Evolutionary conservation across 2,113 vertebrate genomes (phyloP).

Genomic region (Macrotis lagotis): DNA sequence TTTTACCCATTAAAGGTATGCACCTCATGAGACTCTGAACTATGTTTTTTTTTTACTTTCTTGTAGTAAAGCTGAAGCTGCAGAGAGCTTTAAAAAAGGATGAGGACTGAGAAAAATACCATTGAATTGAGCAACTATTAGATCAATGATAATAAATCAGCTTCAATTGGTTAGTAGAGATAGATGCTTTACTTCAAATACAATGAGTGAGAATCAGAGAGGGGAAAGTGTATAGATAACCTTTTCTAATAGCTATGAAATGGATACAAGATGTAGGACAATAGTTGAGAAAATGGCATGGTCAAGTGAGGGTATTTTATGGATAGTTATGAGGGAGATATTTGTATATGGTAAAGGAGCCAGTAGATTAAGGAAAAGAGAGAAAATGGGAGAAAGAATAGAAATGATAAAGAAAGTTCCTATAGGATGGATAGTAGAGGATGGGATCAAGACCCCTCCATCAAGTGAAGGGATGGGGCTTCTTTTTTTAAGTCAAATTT

Average conservation of each 20-base stretch:
- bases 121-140: neutral
- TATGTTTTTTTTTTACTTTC: neutral
- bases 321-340: neutral
- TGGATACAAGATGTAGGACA: neutral
- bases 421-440: neutral
- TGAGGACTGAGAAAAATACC: neutral
- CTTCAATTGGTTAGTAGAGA: neutral
- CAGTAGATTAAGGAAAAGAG: neutral
- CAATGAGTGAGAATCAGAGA: neutral
- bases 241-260: neutral
- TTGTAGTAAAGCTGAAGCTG: neutral
- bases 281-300: neutral
- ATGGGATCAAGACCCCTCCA: neutral
- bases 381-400: neutral
- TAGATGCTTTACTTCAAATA: neutral
- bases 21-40: neutral
- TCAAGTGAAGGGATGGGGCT: neutral
- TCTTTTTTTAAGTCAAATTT: no score
- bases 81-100: neutral
- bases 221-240: neutral
- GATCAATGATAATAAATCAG: neutral
- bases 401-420: neutral
- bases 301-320: neutral
- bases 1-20: neutral
- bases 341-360: neutral